These are phyloP conservation scores for Drosophila teissieri DNA, from an alignment of 1,140 invertebrate genomes.

Conservation along the genomic window DNA sequence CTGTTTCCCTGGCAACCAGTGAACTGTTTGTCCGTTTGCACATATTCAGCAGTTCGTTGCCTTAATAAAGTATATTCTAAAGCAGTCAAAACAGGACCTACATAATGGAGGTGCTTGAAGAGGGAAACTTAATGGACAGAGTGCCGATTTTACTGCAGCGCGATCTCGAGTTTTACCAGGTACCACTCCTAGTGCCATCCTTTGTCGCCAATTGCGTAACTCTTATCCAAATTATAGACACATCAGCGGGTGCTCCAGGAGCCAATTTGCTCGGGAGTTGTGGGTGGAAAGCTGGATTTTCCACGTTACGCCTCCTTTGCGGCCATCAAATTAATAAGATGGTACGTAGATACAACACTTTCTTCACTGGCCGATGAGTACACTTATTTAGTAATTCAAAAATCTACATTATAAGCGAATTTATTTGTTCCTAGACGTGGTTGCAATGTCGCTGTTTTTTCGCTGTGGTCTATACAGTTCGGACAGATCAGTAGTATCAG, in stretches of 20 bases:
- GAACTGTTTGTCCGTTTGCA: constrained; percentile 53
- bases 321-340: constrained; percentile 90
- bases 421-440: too few species aligned
- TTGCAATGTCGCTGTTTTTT: too few species aligned
- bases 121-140: constrained; percentile 93
- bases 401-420: too few species aligned
- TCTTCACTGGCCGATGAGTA: too few species aligned
- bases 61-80: neutral
- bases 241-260: constrained; percentile 91
- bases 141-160: constrained; percentile 91
- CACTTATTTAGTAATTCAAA: neutral
- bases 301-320: constrained; percentile 92
- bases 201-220: neutral
- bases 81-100: neutral
- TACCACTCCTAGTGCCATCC: too few species aligned
- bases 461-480: too few species aligned
- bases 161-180: constrained; percentile 92
- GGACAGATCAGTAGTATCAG: too few species aligned
- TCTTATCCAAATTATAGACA: constrained; percentile 84
- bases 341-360: constrained; percentile 85
- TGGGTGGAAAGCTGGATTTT: constrained; percentile 91
- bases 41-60: neutral
- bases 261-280: constrained; percentile 89
- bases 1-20: constrained; percentile 44
- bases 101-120: constrained; percentile 92